Base-by-base conservation (phyloP, 2,113 vertebrate genomes). In the Zapus hudsonius region DNA sequence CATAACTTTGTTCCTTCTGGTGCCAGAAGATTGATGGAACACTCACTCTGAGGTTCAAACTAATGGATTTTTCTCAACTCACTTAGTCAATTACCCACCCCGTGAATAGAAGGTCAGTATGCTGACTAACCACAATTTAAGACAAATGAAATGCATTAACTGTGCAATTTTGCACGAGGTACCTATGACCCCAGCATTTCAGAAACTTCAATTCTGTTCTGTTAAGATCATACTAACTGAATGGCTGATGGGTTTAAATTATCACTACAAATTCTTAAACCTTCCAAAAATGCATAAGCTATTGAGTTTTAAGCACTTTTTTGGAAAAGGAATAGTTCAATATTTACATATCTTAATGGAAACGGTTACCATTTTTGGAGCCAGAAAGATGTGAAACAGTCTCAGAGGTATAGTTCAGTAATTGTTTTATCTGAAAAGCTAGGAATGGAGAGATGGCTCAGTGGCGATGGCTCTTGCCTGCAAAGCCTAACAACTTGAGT, bases 121-220 rank as follows among this genome's bases (percentile, higher is more conserved):
- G 92, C 91, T 96, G 95, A 94, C 76, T 95, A 96, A 94, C 81
- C 70, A 91, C 84, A 95, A 55, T 85, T 95, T 82, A 94, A 94
- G 89, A 96, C 59, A 94, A 96, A 94, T 87, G 67, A 93, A 90
- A 91, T 83, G 29, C 81, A 94, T 89, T 95, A 91, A 94, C 61
- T 72, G 80, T 79, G 42, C 42, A 87, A 42, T 85, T 92, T 73
- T 81, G 67, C 23, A 63, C 79, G 59, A 85, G 84, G 64, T 94
- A 74, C 67, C 66, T 84, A 72, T 80, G 84, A 92, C 59, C 38
- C 57, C 94, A 88, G 29, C 1, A 1, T 36, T 90, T 87, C 70
- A 75, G 52, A 52, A 33, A 67, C 88, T 95, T 83, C 83, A 12
- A 80, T 94, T 40, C 12, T 40, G 36, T 20, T 79, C 36, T 78